These are phyloP conservation scores for Chlorops oryzae DNA, from an alignment of 1,140 invertebrate species.

Conservation along the genomic window DNA sequence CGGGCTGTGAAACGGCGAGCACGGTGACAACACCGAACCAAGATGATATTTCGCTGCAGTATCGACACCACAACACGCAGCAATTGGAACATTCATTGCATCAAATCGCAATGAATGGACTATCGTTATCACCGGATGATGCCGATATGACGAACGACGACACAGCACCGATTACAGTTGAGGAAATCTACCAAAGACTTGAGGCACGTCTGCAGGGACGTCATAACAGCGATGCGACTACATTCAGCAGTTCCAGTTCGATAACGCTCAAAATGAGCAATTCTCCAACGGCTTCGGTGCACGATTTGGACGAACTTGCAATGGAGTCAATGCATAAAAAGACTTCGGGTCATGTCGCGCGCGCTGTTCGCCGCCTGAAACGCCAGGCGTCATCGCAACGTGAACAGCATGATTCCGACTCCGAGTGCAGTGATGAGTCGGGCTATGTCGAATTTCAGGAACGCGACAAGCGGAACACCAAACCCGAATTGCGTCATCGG, in stretches of 20 bases:
- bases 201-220: constrained; percentile 33
- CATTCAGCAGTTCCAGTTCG: constrained; percentile 41
- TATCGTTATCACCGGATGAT: background rate
- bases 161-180: constrained; percentile 8
- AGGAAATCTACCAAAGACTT: constrained; percentile 45
- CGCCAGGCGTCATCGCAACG: constrained; percentile 8
- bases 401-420: constrained; percentile 25
- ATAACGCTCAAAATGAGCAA: constrained; percentile 38
- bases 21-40: constrained; percentile 55
- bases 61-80: constrained; percentile 4
- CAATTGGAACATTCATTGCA: constrained; percentile 2
- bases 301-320: constrained; percentile 14
- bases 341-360: no score
- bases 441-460: constrained; percentile 53
- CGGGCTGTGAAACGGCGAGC: constrained; percentile 71
- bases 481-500: no score
- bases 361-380: background rate
- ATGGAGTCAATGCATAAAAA: no score
- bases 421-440: constrained; percentile 52
- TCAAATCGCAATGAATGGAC: background rate
- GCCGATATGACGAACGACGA: background rate
- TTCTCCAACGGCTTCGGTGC: constrained; percentile 17
- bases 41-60: constrained; percentile 20
- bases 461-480: constrained; percentile 12
- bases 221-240: constrained; percentile 34